phyloP scores from a whole-genome alignment of 2,113 vertebrate species.

The Psittacara wagleri region DNA sequence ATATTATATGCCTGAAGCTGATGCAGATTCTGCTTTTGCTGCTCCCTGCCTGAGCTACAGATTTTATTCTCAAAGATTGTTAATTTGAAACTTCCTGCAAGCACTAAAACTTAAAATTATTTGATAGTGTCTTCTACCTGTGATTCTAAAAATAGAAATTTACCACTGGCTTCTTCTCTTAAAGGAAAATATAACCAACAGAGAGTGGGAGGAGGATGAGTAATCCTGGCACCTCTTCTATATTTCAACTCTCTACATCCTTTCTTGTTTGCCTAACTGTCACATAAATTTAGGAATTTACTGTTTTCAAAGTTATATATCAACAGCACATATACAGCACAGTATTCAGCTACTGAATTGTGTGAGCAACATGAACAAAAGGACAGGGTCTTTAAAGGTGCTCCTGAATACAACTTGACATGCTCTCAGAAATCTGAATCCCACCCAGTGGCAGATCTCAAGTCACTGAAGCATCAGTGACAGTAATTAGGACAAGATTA shows the following conservation, averaged over 20 bases:
- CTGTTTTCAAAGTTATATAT: slow-evolving; percentile 6
- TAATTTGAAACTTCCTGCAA: not conserved
- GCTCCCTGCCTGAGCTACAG: not conserved
- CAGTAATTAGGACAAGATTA: not conserved
- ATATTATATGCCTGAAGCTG: not conserved
- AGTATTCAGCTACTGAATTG: not conserved
- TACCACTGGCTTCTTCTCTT: not conserved
- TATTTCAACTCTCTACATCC: not conserved
- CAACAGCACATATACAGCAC: not conserved
- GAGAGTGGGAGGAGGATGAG: slow-evolving; percentile 15
- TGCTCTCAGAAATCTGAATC: not conserved
- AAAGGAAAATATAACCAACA: not conserved
- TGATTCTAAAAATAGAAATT: slow-evolving; percentile 27
- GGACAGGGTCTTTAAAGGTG: not conserved
- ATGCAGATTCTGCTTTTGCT: not conserved
- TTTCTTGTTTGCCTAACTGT: slow-evolving; percentile 25
- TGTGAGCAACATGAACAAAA: not conserved
- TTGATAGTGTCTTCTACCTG: not conserved
- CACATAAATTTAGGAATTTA: slow-evolving; percentile 27
- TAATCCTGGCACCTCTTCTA: slow-evolving; percentile 25
- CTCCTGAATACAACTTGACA: not conserved
- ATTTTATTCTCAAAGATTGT: not conserved
- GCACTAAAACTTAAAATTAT: slow-evolving; percentile 1
- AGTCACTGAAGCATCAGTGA: not conserved
- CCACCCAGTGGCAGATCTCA: not conserved